Percentiles rank a stretch among this genome's conserved stretches.
These are phyloP conservation scores for Papilio polytes DNA, from an alignment of 1,140 invertebrate species.

Conservation along the genomic window DNA sequence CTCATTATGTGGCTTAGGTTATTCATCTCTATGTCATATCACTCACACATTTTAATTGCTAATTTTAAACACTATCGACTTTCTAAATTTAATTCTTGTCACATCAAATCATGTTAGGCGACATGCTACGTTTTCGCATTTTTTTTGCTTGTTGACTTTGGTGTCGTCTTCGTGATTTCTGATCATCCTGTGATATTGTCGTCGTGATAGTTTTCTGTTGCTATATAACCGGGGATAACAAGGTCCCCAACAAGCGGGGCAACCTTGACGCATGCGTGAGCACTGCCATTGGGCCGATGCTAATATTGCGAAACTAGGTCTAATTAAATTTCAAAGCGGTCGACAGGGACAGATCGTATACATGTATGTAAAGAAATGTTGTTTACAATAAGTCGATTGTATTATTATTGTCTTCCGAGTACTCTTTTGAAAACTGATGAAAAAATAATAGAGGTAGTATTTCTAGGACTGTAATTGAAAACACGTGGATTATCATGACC, in stretches of 20 bases:
- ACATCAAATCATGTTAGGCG: background rate
- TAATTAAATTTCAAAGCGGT: conserved; percentile 66
- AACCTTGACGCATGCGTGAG: conserved; percentile 47
- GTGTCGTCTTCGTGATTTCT: background rate
- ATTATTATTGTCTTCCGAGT: background rate
- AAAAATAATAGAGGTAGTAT: too few species aligned
- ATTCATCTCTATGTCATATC: too few species aligned
- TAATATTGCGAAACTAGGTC: conserved; percentile 62
- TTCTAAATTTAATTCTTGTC: too few species aligned
- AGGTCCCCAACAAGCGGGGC: conserved; percentile 29
- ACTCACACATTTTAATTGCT: too few species aligned
- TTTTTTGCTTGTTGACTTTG: background rate
- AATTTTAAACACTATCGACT: too few species aligned
- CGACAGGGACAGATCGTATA: conserved; percentile 32
- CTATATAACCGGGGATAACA: conserved; percentile 6
- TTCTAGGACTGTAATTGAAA: too few species aligned
- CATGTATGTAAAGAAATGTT: conserved; percentile 41
- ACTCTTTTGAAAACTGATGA: background rate
- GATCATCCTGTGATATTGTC: background rate
- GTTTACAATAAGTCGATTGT: background rate
- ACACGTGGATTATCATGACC: too few species aligned
- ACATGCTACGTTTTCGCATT: background rate
- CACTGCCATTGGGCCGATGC: conserved; percentile 56
- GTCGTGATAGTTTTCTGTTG: conserved; percentile 18
- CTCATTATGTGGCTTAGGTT: too few species aligned